Percentiles rank a stretch among this genome's conserved stretches.
Conservation (phyloP, 2,888 invertebrate genomes). For the Fissipunctia ypsillon region DNA sequence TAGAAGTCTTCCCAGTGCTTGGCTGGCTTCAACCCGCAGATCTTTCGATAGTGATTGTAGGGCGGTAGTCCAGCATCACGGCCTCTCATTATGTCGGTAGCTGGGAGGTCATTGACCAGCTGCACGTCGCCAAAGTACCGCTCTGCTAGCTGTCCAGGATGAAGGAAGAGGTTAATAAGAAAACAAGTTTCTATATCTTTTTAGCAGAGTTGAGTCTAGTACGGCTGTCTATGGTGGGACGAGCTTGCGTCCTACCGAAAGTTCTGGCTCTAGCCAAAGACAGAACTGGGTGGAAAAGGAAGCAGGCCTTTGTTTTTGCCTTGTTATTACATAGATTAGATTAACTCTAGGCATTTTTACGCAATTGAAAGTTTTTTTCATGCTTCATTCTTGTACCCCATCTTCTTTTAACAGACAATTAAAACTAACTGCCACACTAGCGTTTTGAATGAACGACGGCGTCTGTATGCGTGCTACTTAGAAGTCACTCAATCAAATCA, state of each 20-base stretch:
- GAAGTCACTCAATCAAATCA: background rate
- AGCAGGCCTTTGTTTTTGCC: too few relatives aligned
- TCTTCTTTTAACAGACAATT: too few relatives aligned
- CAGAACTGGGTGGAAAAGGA: too few relatives aligned
- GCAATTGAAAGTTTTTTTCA: background rate
- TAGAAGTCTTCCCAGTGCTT: slow-evolving; percentile 93
- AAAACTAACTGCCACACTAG: too few relatives aligned
- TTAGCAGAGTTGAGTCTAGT: too few relatives aligned
- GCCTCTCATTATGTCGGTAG: slow-evolving; percentile 81
- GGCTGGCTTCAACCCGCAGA: slow-evolving; percentile 94
- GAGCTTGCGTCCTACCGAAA: too few relatives aligned
- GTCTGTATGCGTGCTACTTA: background rate
- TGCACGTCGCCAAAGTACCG: slow-evolving; percentile 63
- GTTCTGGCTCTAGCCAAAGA: too few relatives aligned
- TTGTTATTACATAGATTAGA: too few relatives aligned
- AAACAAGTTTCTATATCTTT: background rate
- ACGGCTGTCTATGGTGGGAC: too few relatives aligned
- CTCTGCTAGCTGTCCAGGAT: slow-evolving; percentile 68
- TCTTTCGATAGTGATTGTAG: slow-evolving; percentile 95
- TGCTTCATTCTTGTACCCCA: background rate
- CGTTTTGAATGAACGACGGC: background rate
- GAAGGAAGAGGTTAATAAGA: background rate
- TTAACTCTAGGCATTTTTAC: background rate
- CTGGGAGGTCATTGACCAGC: slow-evolving; percentile 67
- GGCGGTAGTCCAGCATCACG: slow-evolving; percentile 96